Conservation (phyloP, 2,113 vertebrate species). For the Phyllostomus discolor region DNA sequence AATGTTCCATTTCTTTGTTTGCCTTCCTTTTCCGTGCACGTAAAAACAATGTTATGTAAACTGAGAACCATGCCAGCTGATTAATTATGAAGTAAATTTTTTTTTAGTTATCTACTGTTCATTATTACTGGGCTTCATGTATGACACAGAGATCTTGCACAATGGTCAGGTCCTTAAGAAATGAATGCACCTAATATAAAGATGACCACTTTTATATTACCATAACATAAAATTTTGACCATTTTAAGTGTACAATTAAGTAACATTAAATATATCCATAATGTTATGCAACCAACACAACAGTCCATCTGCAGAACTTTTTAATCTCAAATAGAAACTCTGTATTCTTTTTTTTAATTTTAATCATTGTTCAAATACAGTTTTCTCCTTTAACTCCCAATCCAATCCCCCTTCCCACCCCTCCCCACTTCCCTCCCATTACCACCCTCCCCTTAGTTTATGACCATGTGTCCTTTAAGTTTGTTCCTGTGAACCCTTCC, state of each 20-base stretch:
- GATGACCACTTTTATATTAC: not conserved
- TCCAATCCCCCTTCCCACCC: no score
- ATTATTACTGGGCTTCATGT: not conserved
- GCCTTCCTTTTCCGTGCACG: not conserved
- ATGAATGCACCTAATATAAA: not conserved
- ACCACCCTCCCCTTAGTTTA: no score
- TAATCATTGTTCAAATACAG: no score
- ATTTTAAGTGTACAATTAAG: not conserved
- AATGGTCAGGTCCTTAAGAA: not conserved
- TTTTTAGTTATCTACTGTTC: not conserved
- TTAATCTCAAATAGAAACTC: not conserved
- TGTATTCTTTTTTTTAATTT: no score
- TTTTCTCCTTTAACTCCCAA: no score
- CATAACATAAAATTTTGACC: not conserved
- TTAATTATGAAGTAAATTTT: not conserved
- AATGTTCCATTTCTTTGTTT: not conserved
- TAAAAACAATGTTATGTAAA: not conserved
- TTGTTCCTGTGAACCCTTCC: no score
- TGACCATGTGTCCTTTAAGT: no score
- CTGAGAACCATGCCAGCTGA: not conserved
- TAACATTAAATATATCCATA: not conserved
- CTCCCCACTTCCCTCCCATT: no score
- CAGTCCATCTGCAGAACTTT: not conserved
- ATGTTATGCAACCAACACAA: not conserved
- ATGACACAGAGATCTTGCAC: not conserved